These are phyloP conservation scores for Autographa gamma DNA, from an alignment of 2,888 invertebrate genomes.

Conservation along the genomic window DNA sequence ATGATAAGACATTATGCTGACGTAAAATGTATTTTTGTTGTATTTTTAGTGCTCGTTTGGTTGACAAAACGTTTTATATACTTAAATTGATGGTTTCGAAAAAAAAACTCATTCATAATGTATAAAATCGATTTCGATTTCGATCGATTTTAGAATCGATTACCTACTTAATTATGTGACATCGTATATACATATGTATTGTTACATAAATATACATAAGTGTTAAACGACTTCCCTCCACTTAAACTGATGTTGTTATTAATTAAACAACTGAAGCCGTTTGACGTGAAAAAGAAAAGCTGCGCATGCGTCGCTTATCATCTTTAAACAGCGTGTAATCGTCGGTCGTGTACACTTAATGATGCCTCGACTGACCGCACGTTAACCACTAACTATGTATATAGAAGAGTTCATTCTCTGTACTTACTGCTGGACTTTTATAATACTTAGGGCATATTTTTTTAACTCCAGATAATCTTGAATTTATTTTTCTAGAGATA, in stretches of 20 bases:
- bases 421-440: background rate
- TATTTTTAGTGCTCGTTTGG: too few relatives aligned
- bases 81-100: background rate
- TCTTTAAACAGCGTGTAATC: constrained; percentile 59
- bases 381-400: constrained; percentile 33
- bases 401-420: background rate
- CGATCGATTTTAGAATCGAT: background rate
- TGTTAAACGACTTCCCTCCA: background rate
- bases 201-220: too few relatives aligned
- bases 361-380: constrained; percentile 46
- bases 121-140: background rate
- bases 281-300: constrained; percentile 49
- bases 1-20: too few relatives aligned
- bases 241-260: constrained; percentile 2
- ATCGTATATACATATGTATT: too few relatives aligned
- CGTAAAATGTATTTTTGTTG: too few relatives aligned
- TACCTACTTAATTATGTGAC: background rate
- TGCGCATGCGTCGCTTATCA: constrained; percentile 41
- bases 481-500: too few relatives aligned
- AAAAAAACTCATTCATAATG: background rate
- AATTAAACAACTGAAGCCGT: constrained; percentile 3
- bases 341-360: constrained; percentile 48
- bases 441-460: too few relatives aligned
- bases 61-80: background rate
- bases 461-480: too few relatives aligned